Conservation (phyloP, 2,888 invertebrate genomes). For the Agonopterix subpropinquella region DNA sequence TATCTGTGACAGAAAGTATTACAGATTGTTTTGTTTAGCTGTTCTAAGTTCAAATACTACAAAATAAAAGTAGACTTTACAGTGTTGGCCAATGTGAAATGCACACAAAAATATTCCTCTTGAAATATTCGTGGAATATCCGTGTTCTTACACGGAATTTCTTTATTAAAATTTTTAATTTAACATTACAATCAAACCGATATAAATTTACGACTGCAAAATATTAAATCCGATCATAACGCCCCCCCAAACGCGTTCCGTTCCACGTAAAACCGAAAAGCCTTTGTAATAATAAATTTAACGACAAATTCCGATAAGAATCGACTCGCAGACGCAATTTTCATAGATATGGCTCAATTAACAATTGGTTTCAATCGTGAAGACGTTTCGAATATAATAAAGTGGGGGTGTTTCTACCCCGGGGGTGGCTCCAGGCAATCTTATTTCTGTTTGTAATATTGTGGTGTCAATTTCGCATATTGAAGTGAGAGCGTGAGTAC, state of each 20-base stretch:
- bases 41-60: too few species aligned
- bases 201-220: constrained; percentile 19
- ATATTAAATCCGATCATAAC: constrained; percentile 39
- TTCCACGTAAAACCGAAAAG: constrained; percentile 48
- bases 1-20: too few species aligned
- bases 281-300: constrained; percentile 63
- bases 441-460: constrained; percentile 75
- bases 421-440: constrained; percentile 60
- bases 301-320: constrained; percentile 70
- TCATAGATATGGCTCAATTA: constrained; percentile 76
- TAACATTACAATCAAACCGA: constrained; percentile 1
- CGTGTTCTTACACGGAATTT: too few species aligned
- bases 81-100: too few species aligned
- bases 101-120: too few species aligned
- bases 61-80: too few species aligned
- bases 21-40: too few species aligned
- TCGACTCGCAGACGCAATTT: constrained; percentile 67
- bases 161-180: too few species aligned
- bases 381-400: constrained; percentile 70
- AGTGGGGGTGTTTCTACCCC: constrained; percentile 43
- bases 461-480: constrained; percentile 75
- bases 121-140: too few species aligned
- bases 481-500: constrained; percentile 66
- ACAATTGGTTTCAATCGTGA: constrained; percentile 75
- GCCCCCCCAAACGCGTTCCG: constrained; percentile 41